Evolutionary conservation across 2,113 vertebrate genomes (phyloP), one percentile per base, ranked within the genome.

Genomic region (Sceloporus tristichus): DNA sequence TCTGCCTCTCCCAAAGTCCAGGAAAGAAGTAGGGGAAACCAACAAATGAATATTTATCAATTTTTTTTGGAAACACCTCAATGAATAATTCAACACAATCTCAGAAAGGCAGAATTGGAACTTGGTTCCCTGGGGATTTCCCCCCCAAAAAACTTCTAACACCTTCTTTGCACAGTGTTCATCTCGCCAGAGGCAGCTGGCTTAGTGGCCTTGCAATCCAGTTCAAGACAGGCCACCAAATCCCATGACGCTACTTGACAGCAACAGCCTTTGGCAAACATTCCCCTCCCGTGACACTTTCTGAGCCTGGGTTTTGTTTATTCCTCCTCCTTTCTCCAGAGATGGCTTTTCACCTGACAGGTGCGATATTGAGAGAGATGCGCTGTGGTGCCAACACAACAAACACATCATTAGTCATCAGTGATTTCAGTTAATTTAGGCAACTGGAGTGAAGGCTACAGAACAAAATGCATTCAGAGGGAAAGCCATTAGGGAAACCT

Each of bases 21-120:
- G 21, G 73, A 87, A 48, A 1, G 84, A 76, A 9, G 1, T 4
- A 38, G 18, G 27, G 18, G 18, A 4, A 70, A 54, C n/a, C 16
- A 56, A 85, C 48, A 2, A 86, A 87, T 79, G 89, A 90, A 87
- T 73, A 88, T 62, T 16, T 62, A 18, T 68, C 62, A 73, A 79
- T 38, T 88, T 84, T 80, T 54, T 65, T 77, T 65, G 71, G 75
- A 53, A 1, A 79, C 1, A 0, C 65, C 48, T 89, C 62, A 73
- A 29, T 14, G 25, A 21, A 79, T 1, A 83, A 74, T 29, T 1
- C 4, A 0, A 73, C 82, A 27, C 75, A 73, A 65, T 84, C 71
- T n/a, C 38, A 65, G 10, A 82, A 86, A 1, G 0, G n/a, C 14
- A 4, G 1, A 29, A 73, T 81, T 25, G 56, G 38, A 56, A 10